Evolutionary conservation across 1,140 invertebrate species (phyloP).

Genomic region (Portunus trituberculatus): DNA sequence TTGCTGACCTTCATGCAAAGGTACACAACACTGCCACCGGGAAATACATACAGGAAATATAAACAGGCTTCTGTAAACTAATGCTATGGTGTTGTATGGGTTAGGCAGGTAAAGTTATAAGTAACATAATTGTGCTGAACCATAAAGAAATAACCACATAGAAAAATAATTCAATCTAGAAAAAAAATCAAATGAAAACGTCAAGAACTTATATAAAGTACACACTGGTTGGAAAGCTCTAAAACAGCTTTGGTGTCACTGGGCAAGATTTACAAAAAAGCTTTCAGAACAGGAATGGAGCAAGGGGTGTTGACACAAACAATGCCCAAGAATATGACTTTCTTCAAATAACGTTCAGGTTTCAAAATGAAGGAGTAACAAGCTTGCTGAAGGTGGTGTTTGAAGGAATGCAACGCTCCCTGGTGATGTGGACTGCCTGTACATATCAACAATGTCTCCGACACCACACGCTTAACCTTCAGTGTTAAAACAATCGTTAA

Average conservation of each 20-base stretch:
- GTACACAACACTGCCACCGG: background rate
- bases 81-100: background rate
- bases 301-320: background rate
- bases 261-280: background rate
- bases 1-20: background rate
- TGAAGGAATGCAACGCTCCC: background rate
- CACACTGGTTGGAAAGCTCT: too few species aligned
- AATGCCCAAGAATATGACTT: background rate
- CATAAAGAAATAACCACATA: background rate
- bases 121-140: background rate
- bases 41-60: background rate
- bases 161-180: background rate
- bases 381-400: background rate
- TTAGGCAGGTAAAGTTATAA: background rate
- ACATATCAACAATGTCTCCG: background rate
- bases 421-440: constrained; percentile 1
- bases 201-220: too few species aligned
- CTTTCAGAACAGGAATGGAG: background rate
- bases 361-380: background rate
- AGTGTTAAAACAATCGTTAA: background rate
- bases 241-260: too few species aligned
- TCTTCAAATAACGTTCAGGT: background rate
- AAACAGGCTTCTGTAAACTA: background rate
- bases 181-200: too few species aligned
- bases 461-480: background rate